These are phyloP conservation scores for Notechis scutatus DNA, from an alignment of 2,113 vertebrate species.

Conservation along the genomic window DNA sequence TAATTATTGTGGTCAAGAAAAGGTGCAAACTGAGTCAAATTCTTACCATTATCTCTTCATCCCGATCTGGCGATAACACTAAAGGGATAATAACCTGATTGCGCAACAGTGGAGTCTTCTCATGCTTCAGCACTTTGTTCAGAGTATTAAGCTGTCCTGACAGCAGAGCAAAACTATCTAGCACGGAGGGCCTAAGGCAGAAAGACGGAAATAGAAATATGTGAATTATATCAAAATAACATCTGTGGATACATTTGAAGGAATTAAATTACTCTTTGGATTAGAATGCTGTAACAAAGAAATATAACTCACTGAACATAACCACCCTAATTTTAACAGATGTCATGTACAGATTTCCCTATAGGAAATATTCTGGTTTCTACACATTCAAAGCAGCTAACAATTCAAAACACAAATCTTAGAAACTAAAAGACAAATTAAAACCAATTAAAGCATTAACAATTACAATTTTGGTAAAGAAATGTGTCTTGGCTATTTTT, in stretches of 20 bases:
- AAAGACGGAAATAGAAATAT: slow-evolving; percentile 4
- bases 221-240: background rate
- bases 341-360: background rate
- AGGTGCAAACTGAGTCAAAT: background rate
- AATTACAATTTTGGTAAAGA: background rate
- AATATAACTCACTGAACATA: background rate
- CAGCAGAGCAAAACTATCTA: slow-evolving; percentile 95
- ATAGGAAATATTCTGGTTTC: background rate
- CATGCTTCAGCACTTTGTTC: slow-evolving; percentile 93
- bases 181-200: slow-evolving; percentile 85
- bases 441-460: background rate
- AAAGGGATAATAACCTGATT: slow-evolving; percentile 96
- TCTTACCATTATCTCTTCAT: slow-evolving; percentile 95
- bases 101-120: slow-evolving; percentile 91
- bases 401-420: background rate
- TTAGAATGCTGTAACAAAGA: background rate
- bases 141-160: slow-evolving; percentile 96
- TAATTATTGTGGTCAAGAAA: background rate
- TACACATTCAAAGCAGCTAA: background rate
- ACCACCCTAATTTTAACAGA: background rate
- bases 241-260: background rate
- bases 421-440: background rate
- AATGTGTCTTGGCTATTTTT: background rate
- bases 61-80: slow-evolving; percentile 90
- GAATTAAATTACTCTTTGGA: background rate